These are phyloP conservation scores for Echinarachnius parma DNA, from an alignment of 53 echinoderm and acorn worm species.

Conservation along the genomic window DNA sequence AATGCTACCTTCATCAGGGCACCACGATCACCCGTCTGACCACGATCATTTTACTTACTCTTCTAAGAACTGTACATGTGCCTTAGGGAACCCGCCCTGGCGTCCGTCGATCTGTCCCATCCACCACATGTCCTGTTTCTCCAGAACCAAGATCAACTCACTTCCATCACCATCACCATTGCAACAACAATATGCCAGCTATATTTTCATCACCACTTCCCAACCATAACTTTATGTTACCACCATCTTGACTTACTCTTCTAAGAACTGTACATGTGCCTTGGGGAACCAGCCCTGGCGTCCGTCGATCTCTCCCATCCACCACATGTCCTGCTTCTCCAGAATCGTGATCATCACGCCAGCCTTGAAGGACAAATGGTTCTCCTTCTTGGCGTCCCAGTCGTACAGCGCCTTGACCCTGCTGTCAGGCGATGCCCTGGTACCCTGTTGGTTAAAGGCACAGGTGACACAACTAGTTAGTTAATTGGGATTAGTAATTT, in stretches of 20 bases:
- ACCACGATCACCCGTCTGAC: background rate
- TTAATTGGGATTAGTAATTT: no score
- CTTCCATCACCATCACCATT: constrained; percentile 6
- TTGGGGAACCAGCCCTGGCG: constrained; percentile 90
- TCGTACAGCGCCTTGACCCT: constrained; percentile 77
- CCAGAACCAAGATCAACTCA: constrained; percentile 60
- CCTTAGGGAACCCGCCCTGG: constrained; percentile 82
- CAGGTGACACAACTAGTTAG: no score
- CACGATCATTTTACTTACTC: no score
- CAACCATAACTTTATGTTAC: background rate
- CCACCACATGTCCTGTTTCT: constrained; percentile 87
- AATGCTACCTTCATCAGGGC: background rate
- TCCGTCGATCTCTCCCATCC: constrained; percentile 73
- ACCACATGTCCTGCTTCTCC: constrained; percentile 98
- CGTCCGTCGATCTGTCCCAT: constrained; percentile 63
- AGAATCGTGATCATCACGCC: constrained; percentile 70
- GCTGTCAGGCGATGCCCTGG: constrained; percentile 44
- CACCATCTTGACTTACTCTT: constrained; percentile 17
- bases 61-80: constrained; percentile 48
- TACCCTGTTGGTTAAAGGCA: constrained; percentile 45
- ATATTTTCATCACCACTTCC: background rate
- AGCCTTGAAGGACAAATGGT: constrained; percentile 85
- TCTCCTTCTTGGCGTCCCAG: constrained; percentile 89
- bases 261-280: constrained; percentile 66
- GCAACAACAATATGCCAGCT: background rate